Conservation (phyloP, 2,797 vertebrate species). For the Potorous gilbertii region DNA sequence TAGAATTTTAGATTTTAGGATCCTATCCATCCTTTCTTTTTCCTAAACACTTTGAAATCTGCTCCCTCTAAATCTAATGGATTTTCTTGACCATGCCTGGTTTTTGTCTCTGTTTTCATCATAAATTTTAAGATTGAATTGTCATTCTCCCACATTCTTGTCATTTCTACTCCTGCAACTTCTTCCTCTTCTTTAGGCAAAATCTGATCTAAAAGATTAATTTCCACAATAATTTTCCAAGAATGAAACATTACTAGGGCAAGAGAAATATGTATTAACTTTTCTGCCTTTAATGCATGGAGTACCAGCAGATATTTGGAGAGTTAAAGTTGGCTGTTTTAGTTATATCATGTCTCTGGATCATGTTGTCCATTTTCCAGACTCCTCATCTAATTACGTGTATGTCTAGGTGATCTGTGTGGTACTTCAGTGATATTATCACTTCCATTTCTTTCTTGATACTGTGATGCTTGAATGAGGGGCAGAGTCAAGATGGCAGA, state of each 20-base stretch:
- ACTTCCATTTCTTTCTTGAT: not conserved
- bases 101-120: too few species aligned
- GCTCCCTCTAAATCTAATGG: too few species aligned
- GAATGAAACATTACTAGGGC: not conserved
- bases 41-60: too few species aligned
- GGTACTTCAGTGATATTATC: not conserved
- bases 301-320: not conserved
- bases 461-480: not conserved
- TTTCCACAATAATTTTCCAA: not conserved
- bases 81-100: too few species aligned
- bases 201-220: not conserved
- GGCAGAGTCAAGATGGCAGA: too few species aligned
- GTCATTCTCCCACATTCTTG: too few species aligned
- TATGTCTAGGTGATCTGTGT: not conserved
- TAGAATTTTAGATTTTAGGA: too few species aligned
- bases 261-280: not conserved
- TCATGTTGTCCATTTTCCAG: not conserved
- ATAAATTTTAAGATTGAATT: too few species aligned
- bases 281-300: not conserved
- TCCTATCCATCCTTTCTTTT: too few species aligned
- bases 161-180: not conserved
- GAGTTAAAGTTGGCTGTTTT: not conserved
- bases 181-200: not conserved
- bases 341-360: too few species aligned
- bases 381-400: not conserved